Percentiles rank a stretch among this genome's conserved stretches.
phyloP scores from a whole-genome alignment of 2,113 vertebrate species.

The Oceanites oceanicus region DNA sequence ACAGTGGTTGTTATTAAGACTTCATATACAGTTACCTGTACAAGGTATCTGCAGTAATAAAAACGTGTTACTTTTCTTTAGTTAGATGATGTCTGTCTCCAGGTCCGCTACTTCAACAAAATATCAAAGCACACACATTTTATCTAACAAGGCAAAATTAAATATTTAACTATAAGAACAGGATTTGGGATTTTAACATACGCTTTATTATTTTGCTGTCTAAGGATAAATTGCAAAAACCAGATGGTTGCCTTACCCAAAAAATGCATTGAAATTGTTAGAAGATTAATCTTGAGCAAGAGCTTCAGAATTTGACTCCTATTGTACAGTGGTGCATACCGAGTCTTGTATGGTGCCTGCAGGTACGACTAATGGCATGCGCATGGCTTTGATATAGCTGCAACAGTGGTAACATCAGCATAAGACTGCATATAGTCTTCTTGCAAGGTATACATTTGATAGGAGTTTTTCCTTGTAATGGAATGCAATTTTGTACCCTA shows the following conservation, averaged over 20 bases:
- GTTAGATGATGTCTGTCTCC: background rate
- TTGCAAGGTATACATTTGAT: background rate
- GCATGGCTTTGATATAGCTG: background rate
- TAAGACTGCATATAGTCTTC: background rate
- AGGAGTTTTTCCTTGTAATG: background rate
- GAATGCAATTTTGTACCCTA: background rate
- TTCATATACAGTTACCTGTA: background rate
- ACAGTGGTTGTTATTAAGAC: background rate
- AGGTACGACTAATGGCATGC: background rate
- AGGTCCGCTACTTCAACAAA: background rate
- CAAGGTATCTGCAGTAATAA: background rate
- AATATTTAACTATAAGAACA: background rate
- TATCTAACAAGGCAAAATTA: background rate
- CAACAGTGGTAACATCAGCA: background rate
- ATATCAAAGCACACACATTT: background rate
- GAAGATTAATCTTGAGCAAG: background rate
- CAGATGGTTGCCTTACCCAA: background rate
- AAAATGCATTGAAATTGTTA: background rate
- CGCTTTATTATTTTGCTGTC: background rate
- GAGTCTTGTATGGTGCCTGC: background rate
- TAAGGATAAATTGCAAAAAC: background rate
- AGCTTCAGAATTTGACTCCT: background rate
- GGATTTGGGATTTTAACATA: background rate
- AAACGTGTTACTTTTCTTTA: background rate
- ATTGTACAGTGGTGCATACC: background rate